Base-by-base conservation (phyloP, 2,888 invertebrate species). In the Plagiodera versicolora region DNA sequence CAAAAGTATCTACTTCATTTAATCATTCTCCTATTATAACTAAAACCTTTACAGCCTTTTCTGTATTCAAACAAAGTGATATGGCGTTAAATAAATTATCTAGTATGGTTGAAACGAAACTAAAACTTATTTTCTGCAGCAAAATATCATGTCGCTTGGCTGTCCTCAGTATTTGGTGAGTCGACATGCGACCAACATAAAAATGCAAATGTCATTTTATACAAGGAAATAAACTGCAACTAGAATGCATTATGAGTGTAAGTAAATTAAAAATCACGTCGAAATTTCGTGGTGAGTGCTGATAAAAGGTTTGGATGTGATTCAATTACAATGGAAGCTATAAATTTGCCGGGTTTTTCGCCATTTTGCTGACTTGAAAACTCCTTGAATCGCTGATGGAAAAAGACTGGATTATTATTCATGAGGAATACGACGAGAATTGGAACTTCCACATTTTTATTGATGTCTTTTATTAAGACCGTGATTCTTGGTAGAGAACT, bases 141-240 rank as follows among this genome's bases (percentile, higher is more conserved):
- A 39, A 39, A 39, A 39, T 39, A 39, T 39, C 39, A 39, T 39
- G 39, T 39, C 9, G n/a, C n/a, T n/a, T n/a, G n/a, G n/a, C 32
- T 32, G 14, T 39, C 39, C 14, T 39, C 39, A 39, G n/a, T n/a
- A 8, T 39, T 39, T 39, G 14, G 39, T 39, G 2, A 2, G 39
- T 39, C n/a, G 39, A 39, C 39, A 39, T 39, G 39, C 39, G 14
- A 39, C n/a, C 53, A 17, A 53, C 44, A 19, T 53, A 44, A 53
- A 53, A 53, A 53, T 44, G 53, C 28, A 53, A 53, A 53, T 20
- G 53, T 44, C 53, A 53, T 39, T 39, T 39, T 28, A 44, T 24
- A 53, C 44, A 53, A 44, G 53, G 17, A 53, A 53, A 53, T 53
- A 44, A 45, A 53, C 53, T 53, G 53, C 53, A 44, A 17, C 24